Evolutionary conservation across 2,888 invertebrate species (phyloP).

Genomic region (Gryllus longicercus): DNA sequence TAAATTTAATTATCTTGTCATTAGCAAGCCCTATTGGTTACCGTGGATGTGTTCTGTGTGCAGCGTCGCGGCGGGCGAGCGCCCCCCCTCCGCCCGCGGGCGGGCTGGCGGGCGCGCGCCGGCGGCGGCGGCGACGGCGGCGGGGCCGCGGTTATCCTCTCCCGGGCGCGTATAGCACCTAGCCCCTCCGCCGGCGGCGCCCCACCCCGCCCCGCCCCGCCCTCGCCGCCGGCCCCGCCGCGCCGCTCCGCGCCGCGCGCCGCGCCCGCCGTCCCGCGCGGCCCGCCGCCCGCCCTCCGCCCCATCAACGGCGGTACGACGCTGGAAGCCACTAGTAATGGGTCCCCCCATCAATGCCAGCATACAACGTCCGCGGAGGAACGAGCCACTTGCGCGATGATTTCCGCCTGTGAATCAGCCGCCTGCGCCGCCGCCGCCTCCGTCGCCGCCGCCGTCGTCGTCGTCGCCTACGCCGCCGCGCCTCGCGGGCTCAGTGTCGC

Average conservation of each 20-base stretch:
- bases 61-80: constrained; percentile 18
- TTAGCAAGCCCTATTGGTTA: constrained; percentile 33
- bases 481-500: constrained; percentile 18
- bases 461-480: not conserved
- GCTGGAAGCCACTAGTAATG: constrained; percentile 30
- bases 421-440: constrained; percentile 21
- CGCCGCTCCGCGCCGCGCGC: not conserved
- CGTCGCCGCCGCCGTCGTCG: constrained; percentile 1
- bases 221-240: not conserved
- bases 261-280: not conserved
- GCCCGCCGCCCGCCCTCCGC: not conserved
- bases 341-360: constrained; percentile 24
- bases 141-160: constrained; percentile 21
- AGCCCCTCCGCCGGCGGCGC: constrained; percentile 18
- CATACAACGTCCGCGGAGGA: constrained; percentile 28
- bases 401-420: constrained; percentile 31
- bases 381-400: constrained; percentile 32
- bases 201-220: not conserved
- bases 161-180: constrained; percentile 18
- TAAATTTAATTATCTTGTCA: constrained; percentile 35
- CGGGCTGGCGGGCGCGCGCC: constrained; percentile 19
- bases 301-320: not conserved
- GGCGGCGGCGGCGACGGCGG: constrained; percentile 3
- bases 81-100: not conserved
- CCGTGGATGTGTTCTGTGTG: constrained; percentile 22